A percentile compares a stretch with the other conserved stretches of the same genome.
These are phyloP conservation scores for Sebastes baramenuke DNA, from an alignment of 2,797 vertebrate genomes.

Conservation along the genomic window DNA sequence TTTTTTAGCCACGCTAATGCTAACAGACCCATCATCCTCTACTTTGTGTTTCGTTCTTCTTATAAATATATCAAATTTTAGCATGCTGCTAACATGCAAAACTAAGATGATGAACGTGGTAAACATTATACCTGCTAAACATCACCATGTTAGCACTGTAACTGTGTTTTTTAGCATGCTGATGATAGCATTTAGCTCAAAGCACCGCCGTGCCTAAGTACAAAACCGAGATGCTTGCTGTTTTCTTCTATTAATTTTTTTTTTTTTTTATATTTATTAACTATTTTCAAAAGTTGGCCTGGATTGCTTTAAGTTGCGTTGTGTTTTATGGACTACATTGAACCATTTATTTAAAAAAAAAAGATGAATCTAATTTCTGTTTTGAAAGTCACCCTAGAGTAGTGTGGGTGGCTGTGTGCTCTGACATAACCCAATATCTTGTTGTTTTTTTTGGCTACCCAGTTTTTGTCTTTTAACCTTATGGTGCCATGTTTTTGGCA, in stretches of 20 bases:
- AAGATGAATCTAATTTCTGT: neutral
- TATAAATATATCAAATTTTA: neutral
- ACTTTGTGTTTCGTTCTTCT: neutral
- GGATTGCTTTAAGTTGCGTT: neutral
- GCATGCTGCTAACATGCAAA: neutral
- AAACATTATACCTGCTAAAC: neutral
- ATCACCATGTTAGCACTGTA: neutral
- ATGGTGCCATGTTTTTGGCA: constrained; percentile 64
- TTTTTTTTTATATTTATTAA: neutral
- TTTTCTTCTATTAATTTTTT: neutral
- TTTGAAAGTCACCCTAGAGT: neutral
- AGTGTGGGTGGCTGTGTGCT: neutral
- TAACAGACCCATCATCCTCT: neutral
- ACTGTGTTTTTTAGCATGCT: neutral
- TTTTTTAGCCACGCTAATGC: neutral
- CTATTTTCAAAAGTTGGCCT: neutral
- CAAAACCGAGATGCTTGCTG: neutral
- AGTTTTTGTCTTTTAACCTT: constrained; percentile 48
- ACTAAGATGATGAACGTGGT: neutral
- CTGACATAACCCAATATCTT: neutral
- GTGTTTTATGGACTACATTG: neutral
- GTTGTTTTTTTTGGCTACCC: constrained; percentile 9
- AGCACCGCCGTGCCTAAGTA: neutral
- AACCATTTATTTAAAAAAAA: neutral
- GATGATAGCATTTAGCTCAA: neutral